phyloP scores from a whole-genome alignment of 2,888 invertebrate species.

The Hecatera dysodea region DNA sequence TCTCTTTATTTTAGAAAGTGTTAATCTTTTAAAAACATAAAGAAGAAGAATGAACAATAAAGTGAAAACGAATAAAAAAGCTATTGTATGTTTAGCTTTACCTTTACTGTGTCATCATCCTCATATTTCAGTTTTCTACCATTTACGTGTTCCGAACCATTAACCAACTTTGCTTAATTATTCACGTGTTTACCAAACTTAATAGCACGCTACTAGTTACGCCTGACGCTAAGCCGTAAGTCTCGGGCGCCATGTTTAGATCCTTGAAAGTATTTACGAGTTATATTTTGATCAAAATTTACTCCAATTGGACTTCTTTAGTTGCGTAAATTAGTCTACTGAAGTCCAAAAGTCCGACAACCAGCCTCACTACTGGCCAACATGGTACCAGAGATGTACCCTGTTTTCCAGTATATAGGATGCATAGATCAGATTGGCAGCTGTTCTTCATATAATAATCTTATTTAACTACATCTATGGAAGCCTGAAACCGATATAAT shows the following conservation, averaged over 20 bases:
- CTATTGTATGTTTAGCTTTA: slow-evolving; percentile 1
- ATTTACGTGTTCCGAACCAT: slow-evolving; percentile 51
- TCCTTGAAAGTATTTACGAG: background rate
- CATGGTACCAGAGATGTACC: too few species aligned
- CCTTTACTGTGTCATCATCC: slow-evolving; percentile 20
- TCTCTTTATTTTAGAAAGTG: too few species aligned
- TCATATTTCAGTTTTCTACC: slow-evolving; percentile 25
- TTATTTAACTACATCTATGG: background rate
- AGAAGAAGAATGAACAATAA: background rate
- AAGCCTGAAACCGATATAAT: too few species aligned
- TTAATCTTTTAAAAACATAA: too few species aligned
- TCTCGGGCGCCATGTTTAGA: background rate
- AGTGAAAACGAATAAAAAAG: background rate
- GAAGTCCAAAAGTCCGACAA: background rate
- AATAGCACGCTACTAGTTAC: slow-evolving; percentile 37
- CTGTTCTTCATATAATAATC: background rate
- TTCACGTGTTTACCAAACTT: slow-evolving; percentile 48
- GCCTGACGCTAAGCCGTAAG: background rate
- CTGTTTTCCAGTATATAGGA: too few species aligned
- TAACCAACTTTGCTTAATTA: slow-evolving; percentile 50
- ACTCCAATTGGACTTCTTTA: background rate
- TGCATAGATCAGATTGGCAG: too few species aligned
- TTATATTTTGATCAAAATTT: background rate
- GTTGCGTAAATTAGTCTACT: background rate
- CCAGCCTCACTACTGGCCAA: too few species aligned